Percentiles rank a stretch among this genome's conserved stretches.
Conservation (phyloP, 2,888 invertebrate genomes). For the Zaprionus bogoriensis region DNA sequence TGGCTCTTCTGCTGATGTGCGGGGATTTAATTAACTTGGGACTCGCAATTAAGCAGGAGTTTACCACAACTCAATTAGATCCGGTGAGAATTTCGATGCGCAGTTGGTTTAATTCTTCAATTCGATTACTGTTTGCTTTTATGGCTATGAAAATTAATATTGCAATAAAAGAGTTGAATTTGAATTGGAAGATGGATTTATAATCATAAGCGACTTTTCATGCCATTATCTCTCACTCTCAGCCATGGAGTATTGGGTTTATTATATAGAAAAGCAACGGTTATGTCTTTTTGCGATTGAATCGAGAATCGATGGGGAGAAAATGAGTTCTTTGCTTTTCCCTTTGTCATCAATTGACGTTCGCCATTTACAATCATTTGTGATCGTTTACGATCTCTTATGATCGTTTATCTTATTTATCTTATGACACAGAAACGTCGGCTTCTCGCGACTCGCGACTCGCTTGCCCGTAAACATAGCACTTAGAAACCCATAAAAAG, state of each 20-base stretch:
- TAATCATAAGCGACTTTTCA: too few relatives aligned
- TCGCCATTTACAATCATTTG: conserved; percentile 53
- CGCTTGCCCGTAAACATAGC: conserved; percentile 51
- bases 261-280: too few relatives aligned
- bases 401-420: conserved; percentile 47
- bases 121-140: not conserved
- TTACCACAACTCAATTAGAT: too few relatives aligned
- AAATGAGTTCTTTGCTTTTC: conserved; percentile 2
- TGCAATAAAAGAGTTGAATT: not conserved
- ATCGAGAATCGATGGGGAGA: not conserved
- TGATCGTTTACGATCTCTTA: conserved; percentile 46
- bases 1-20: too few relatives aligned
- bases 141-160: not conserved
- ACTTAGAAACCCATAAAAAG: conserved; percentile 51
- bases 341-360: conserved; percentile 24
- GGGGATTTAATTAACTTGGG: not conserved
- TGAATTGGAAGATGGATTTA: too few relatives aligned
- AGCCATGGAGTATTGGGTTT: too few relatives aligned
- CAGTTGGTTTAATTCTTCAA: not conserved
- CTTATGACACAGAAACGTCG: conserved; percentile 45
- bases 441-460: conserved; percentile 3
- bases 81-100: not conserved
- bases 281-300: too few relatives aligned
- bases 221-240: too few relatives aligned
- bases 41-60: too few relatives aligned